Percentiles rank a stretch among this genome's conserved stretches.
phyloP scores from a whole-genome alignment of 64 coral and sea anemone species.

The Porites australiensis region DNA sequence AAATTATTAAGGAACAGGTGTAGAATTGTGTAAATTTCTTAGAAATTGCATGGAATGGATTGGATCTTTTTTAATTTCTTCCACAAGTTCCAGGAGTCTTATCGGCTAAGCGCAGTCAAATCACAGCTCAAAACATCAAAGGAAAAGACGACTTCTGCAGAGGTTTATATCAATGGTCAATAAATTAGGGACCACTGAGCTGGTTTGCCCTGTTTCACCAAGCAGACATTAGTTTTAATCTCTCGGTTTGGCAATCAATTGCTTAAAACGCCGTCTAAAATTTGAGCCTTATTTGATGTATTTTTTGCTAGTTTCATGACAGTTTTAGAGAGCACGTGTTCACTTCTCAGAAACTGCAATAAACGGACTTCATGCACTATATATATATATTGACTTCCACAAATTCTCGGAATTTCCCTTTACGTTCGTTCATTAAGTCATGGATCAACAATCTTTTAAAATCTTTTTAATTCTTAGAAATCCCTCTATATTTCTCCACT shows the following conservation, averaged over 20 bases:
- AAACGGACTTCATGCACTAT: background rate
- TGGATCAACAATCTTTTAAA: background rate
- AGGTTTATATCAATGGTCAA: background rate
- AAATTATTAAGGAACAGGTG: background rate
- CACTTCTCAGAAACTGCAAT: background rate
- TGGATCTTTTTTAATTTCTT: background rate
- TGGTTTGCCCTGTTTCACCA: background rate
- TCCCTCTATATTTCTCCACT: background rate
- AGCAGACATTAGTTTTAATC: background rate
- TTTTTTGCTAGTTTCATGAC: background rate
- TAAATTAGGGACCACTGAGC: constrained; percentile 1
- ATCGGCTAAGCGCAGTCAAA: background rate
- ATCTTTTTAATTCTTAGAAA: constrained; percentile 3
- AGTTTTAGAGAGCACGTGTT: background rate
- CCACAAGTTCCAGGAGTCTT: background rate
- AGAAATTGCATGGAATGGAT: constrained; percentile 1
- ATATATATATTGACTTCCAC: background rate
- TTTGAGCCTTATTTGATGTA: background rate
- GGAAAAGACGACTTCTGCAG: background rate
- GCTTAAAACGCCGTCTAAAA: background rate
- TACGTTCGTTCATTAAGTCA: background rate
- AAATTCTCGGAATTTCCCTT: background rate
- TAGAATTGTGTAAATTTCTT: background rate
- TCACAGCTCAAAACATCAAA: background rate
- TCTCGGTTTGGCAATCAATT: background rate